Percentiles rank a stretch among this genome's conserved stretches.
Conservation (phyloP, 92 coral and sea anemone genomes). For the Porites divaricata region DNA sequence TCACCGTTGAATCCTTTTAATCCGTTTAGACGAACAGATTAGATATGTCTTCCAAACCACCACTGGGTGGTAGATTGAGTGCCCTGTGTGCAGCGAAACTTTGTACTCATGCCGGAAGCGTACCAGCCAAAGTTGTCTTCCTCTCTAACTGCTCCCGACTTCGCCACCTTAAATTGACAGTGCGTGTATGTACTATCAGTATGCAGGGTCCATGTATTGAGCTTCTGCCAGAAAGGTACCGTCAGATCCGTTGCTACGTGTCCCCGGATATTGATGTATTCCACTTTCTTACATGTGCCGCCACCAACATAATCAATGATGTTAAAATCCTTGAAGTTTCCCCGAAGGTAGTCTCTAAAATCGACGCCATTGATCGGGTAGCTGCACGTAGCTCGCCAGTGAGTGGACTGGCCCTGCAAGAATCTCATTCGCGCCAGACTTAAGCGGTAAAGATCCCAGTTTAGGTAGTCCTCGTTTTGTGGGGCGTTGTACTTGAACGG, state of each 20-base stretch:
- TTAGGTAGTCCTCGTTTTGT: not conserved
- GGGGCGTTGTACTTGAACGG: not conserved
- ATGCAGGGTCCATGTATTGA: not conserved
- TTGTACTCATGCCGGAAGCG: not conserved
- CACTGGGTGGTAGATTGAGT: not conserved
- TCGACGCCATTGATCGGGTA: not conserved
- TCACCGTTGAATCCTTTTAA: not conserved
- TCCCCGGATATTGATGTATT: not conserved
- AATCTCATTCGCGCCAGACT: not conserved
- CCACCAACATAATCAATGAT: not conserved
- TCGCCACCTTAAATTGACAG: not conserved
- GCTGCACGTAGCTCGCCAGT: not conserved
- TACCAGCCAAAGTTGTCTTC: not conserved
- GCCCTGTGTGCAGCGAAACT: not conserved
- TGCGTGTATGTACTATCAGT: not conserved
- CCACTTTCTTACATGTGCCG: not conserved
- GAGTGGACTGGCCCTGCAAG: not conserved
- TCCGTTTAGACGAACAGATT: not conserved
- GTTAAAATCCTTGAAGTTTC: not conserved
- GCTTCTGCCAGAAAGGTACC: not conserved
- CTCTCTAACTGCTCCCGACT: not conserved
- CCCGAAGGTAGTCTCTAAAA: not conserved
- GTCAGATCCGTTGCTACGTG: not conserved
- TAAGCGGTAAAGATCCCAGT: not conserved
- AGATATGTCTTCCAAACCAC: not conserved